Base-by-base conservation (phyloP, 1,140 invertebrate species). In the Drosophila kurseongensis region DNA sequence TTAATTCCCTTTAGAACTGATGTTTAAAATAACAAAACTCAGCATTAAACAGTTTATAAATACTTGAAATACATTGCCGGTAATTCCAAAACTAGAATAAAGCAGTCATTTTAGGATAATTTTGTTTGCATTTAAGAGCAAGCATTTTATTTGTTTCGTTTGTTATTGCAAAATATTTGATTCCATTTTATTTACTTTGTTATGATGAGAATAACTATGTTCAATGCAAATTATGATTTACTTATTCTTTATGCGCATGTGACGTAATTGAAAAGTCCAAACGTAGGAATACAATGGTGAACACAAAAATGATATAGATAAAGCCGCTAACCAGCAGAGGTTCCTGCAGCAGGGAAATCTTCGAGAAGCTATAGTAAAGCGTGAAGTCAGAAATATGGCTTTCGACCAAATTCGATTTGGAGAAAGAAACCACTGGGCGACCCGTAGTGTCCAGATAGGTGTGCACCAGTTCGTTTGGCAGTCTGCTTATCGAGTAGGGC, bases 361-460 rank as follows among this genome's bases (percentile, higher is more conserved):
- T 95, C n/a, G 97, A 95, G 94, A 98, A 99, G 41, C 95, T 96
- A 90, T 99, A 99, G 56, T 96, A 95, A 13, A 99, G 92, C 93
- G 96, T 95, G 67, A 96, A 95, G 92, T 98, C 97, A 93, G 99
- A 97, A 91, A 99, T 99, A 85, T 99, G 99, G 90, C 97, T 97
- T 80, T 99, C 98, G 0, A 99, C 97, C 35, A 99, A 92, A 93
- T 99, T 99, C 3, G 93, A 95, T 89, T 99, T 99, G 13, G 94
- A 94, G 13, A 99, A 94, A 10, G 96, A 95, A 51, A 99, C 94
- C 0, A 99, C 97, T 2, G 97, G 96, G 51, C 98, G 94, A 1
- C 99, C 99, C 73, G 96, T 95, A 2, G 97, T 98, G 92, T 99
- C 99, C 78, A 99, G 94, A 91, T 99, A 99, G 23, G 99, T 99